These are phyloP conservation scores for Acrocephalus arundinaceus DNA, from an alignment of 2,113 vertebrate genomes.

Conservation along the genomic window DNA sequence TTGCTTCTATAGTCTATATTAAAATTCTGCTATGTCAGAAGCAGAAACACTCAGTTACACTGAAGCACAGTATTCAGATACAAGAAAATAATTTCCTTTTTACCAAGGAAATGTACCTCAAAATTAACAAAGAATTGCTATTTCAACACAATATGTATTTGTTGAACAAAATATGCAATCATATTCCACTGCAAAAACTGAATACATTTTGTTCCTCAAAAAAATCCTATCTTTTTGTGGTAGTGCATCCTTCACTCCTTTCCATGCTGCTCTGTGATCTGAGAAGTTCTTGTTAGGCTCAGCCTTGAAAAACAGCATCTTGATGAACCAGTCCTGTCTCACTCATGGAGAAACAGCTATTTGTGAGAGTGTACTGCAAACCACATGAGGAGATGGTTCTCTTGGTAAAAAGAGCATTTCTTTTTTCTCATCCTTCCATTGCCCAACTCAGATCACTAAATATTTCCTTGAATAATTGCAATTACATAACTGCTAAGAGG, in stretches of 20 bases:
- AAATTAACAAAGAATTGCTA: neutral
- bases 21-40: neutral
- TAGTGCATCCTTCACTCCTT: neutral
- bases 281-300: neutral
- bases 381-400: neutral
- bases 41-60: neutral
- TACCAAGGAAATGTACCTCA: neutral
- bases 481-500: neutral
- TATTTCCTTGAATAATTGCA: neutral
- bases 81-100: neutral
- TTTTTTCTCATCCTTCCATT: neutral
- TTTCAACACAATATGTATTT: constrained; percentile 13
- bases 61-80: neutral
- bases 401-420: neutral
- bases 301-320: neutral
- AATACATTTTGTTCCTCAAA: neutral
- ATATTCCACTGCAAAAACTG: neutral
- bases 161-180: constrained; percentile 20
- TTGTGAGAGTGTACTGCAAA: neutral
- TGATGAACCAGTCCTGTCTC: neutral
- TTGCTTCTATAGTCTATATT: neutral
- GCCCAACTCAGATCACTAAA: neutral
- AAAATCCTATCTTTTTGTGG: neutral
- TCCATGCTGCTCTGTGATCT: too few relatives aligned
- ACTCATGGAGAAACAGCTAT: neutral